Evolutionary conservation across 92 coral and sea anemone genomes (phyloP).

Genomic region (Palythoa grandiflora): DNA sequence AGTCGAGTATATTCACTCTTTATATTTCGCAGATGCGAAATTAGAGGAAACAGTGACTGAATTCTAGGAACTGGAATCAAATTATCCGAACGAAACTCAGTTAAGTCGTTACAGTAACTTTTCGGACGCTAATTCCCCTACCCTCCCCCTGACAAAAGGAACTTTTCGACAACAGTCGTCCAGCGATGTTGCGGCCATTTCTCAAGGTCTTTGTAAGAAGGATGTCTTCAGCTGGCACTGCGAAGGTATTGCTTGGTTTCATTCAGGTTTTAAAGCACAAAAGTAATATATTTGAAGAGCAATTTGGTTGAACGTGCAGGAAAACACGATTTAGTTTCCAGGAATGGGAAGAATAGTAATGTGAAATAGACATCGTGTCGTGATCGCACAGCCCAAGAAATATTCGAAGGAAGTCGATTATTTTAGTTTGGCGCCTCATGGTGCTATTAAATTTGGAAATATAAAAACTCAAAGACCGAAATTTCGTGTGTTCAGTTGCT

Average conservation of each 20-base stretch:
- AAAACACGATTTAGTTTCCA: background rate
- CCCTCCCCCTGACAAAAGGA: slow-evolving; percentile 2
- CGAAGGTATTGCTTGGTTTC: background rate
- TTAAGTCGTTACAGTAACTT: no score
- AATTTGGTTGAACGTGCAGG: background rate
- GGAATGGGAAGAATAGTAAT: background rate
- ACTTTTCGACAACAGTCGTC: background rate
- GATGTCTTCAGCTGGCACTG: background rate
- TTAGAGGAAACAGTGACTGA: no score
- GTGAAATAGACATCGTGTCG: no score
- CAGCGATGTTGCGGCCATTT: background rate
- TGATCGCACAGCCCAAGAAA: no score
- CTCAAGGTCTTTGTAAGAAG: background rate
- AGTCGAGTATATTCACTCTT: background rate
- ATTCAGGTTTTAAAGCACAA: background rate
- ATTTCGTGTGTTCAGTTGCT: background rate
- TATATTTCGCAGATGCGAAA: background rate
- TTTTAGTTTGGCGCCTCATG: background rate
- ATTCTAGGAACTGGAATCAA: no score
- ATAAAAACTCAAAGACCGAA: background rate
- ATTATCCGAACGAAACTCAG: no score
- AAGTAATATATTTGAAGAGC: background rate
- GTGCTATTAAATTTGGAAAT: background rate
- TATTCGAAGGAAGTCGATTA: background rate
- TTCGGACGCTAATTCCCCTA: background rate